Conservation (phyloP, 2,113 vertebrate species). For the Vidua chalybeata region DNA sequence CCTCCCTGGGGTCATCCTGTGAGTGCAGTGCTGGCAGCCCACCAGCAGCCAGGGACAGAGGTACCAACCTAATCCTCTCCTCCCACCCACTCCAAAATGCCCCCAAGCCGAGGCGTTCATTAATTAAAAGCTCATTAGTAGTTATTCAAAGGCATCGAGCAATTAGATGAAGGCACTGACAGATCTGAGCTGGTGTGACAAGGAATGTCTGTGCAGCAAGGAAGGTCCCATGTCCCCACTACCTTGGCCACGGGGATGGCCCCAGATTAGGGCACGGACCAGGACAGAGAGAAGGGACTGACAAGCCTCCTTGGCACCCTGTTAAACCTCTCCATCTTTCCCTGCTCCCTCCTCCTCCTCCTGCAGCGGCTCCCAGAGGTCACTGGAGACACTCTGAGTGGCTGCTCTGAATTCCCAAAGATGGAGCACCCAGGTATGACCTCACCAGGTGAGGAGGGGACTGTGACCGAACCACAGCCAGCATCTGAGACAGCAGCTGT, state of each 20-base stretch:
- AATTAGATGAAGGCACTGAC: neutral
- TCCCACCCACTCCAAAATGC: neutral
- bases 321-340: neutral
- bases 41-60: neutral
- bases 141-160: neutral
- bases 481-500: neutral
- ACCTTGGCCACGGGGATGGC: neutral
- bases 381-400: neutral
- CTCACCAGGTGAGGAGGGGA: neutral
- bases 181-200: neutral
- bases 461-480: neutral
- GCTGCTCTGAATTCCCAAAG: neutral
- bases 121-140: slow-evolving; percentile 72
- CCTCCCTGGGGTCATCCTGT: rapidly evolving
- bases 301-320: neutral
- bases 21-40: neutral
- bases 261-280: rapidly evolving
- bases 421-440: neutral
- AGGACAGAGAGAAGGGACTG: rapidly evolving
- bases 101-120: slow-evolving; percentile 13
- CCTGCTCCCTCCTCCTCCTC: neutral
- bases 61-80: neutral
- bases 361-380: neutral
- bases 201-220: neutral
- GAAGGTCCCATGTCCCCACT: rapidly evolving